These are phyloP conservation scores for Fregata magnificens DNA, from an alignment of 2,113 vertebrate species.

Conservation along the genomic window DNA sequence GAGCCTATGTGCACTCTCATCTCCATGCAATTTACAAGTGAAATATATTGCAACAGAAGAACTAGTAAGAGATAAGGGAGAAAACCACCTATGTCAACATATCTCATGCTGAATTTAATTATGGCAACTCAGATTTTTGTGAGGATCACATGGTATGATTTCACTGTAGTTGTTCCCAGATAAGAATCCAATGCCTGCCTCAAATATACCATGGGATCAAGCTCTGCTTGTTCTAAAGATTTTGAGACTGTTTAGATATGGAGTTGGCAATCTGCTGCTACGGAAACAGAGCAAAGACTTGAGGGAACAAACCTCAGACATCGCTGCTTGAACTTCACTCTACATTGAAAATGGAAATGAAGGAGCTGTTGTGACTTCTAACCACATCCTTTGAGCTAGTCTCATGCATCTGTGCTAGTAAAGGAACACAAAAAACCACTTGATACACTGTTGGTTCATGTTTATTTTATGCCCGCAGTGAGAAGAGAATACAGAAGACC, in stretches of 20 bases:
- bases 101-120: neutral
- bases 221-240: neutral
- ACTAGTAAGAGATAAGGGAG: neutral
- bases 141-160: neutral
- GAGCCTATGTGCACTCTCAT: neutral
- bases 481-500: neutral
- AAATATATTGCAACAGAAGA: neutral
- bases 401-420: neutral
- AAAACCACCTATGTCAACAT: neutral
- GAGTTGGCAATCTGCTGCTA: neutral
- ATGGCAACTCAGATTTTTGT: neutral
- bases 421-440: neutral
- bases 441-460: neutral
- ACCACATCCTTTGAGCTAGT: neutral
- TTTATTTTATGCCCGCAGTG: neutral
- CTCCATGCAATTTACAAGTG: neutral
- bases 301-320: neutral
- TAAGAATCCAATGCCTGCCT: neutral
- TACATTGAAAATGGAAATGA: slow-evolving; percentile 8
- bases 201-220: neutral
- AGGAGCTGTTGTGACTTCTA: slow-evolving; percentile 2
- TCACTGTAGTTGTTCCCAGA: neutral
- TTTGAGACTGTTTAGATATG: neutral
- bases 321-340: neutral
- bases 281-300: neutral